Evolutionary conservation across 2,888 invertebrate species (phyloP), one percentile per base, ranked within the genome.

Genomic region (Lasioglossum marginatum): DNA sequence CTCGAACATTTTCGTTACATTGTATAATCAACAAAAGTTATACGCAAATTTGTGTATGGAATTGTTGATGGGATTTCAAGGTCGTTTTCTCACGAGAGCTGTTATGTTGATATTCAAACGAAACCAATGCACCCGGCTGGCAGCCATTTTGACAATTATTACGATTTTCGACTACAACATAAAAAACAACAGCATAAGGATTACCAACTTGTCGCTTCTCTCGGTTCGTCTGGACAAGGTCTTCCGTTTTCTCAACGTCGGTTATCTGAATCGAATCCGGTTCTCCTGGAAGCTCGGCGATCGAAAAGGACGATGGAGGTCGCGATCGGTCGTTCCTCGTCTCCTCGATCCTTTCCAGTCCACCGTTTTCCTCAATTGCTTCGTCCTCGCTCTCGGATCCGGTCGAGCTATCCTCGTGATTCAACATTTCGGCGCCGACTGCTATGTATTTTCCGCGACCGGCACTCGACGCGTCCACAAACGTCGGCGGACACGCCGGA

Each of bases 361-460:
- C 45, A 66, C 31, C 66, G 57, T 14, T 48, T 60, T n/a, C 68
- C 52, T 19, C 45, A 57, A 45, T 57, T 71, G 85, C 12, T 66
- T 91, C 90, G 78, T 89, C 89, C 87, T 93, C 93, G 88, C 92
- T 93, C 77, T 92, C 92, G 10, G 86, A 88, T 71, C 93, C 93
- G 82, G 88, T 88, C 52, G 88, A 91, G 79, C 92, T 94, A 79
- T 94, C 94, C 91, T 94, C 93, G 80, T 93, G 93, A 91, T 92
- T 94, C 91, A 93, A 94, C 94, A 94, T 94, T 93, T 92, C 93
- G 91, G 84, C 88, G 81, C 83, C 91, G 87, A 94, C 94, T 94
- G 93, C 79, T 89, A 85, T 85, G 79, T 79, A 74, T 76, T 68
- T 81, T 48, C 82, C 77, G 31, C 77, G 77, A 78, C 72, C 83